Conservation (phyloP, 2,113 vertebrate species). For the Oreotrochilus melanogaster region DNA sequence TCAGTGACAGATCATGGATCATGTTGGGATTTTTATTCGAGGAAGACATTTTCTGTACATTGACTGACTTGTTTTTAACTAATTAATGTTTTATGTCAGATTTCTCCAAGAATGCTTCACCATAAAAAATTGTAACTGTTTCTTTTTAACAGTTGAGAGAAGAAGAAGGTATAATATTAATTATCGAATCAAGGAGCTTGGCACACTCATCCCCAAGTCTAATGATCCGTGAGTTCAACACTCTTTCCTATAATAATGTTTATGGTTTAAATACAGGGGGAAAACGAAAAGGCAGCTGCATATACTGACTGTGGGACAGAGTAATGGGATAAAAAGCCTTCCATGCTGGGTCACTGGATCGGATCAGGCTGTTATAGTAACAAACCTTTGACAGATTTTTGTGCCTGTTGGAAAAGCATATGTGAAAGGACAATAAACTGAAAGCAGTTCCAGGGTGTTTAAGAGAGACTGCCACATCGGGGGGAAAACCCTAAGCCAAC, state of each 20-base stretch:
- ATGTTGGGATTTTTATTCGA: not conserved
- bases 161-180: slow-evolving; percentile 98
- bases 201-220: slow-evolving; percentile 97
- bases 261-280: slow-evolving; percentile 29
- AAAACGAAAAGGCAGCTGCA: not conserved
- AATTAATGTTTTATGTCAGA: not conserved
- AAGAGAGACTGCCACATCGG: not conserved
- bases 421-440: not conserved
- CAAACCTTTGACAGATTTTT: not conserved
- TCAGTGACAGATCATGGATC: not conserved
- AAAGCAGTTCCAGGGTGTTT: not conserved
- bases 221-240: slow-evolving; percentile 94
- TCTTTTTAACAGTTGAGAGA: slow-evolving; percentile 91
- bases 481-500: no score
- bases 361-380: not conserved
- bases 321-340: not conserved
- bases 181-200: slow-evolving; percentile 98
- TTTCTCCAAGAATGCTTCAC: not conserved
- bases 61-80: not conserved
- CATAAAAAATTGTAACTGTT: slow-evolving; percentile 68
- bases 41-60: not conserved
- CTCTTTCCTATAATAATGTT: slow-evolving; percentile 69
- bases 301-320: not conserved
- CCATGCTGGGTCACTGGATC: not conserved
- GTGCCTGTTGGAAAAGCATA: not conserved